phyloP scores from a whole-genome alignment of 2,113 vertebrate species.

The Gasterosteus aculeatus region DNA sequence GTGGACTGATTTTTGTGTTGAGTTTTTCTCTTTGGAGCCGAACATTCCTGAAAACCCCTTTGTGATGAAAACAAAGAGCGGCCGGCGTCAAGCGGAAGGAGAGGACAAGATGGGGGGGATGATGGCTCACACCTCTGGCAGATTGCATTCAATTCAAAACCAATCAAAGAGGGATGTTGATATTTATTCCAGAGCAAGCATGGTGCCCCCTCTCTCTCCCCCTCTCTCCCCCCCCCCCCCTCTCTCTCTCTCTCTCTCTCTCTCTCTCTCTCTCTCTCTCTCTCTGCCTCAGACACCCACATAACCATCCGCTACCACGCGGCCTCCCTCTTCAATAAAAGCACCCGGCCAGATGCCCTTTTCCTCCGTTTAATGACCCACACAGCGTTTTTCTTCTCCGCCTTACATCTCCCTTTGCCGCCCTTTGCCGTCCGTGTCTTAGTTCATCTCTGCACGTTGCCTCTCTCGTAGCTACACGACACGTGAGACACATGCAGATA shows the following conservation, averaged over 20 bases:
- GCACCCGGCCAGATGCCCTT: conserved; percentile 1
- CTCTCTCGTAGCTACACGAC: conserved; percentile 8
- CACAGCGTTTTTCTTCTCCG: background rate
- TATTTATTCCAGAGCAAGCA: conserved; percentile 68
- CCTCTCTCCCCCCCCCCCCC: background rate
- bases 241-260: background rate
- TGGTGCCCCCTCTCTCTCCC: conserved; percentile 20
- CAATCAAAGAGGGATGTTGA: conserved; percentile 69
- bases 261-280: background rate
- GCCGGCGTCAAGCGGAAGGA: conserved; percentile 56
- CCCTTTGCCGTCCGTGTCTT: conserved; percentile 18
- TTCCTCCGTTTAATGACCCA: conserved; percentile 16
- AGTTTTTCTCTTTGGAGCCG: conserved; percentile 30
- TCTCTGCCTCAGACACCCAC: conserved; percentile 18
- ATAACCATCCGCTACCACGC: conserved; percentile 42
- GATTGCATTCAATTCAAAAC: conserved; percentile 77
- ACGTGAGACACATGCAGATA: conserved; percentile 43
- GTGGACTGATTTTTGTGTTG: conserved; percentile 48
- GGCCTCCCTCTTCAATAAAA: conserved; percentile 17
- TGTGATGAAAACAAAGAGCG: conserved; percentile 63
- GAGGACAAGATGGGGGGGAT: conserved; percentile 48
- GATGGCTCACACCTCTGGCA: conserved; percentile 67
- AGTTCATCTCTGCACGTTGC: conserved; percentile 25
- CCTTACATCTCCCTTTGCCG: background rate
- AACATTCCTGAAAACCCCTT: conserved; percentile 61